Conservation (phyloP, 1,140 invertebrate species). For the Hylyphantes graminicola region DNA sequence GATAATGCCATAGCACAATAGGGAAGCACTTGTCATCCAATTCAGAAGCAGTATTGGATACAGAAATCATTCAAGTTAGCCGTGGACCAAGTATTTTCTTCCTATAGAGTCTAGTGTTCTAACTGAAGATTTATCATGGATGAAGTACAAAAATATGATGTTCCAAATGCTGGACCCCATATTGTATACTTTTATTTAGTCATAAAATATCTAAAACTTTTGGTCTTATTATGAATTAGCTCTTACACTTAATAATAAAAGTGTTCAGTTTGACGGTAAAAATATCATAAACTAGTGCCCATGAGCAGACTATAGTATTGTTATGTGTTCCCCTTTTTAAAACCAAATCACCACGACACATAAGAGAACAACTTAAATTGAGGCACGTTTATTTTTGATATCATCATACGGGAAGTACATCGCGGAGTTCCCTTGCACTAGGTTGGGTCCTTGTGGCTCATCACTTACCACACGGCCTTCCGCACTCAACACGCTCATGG, state of each 20-base stretch:
- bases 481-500: constrained; percentile 15
- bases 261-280: constrained; percentile 13
- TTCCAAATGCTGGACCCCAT: constrained; percentile 50
- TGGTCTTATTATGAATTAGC: constrained; percentile 50
- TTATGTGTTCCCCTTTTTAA: constrained; percentile 1
- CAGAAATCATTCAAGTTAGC: constrained; percentile 24
- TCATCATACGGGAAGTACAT: constrained; percentile 57
- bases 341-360: background rate
- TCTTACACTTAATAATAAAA: constrained; percentile 40
- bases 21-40: constrained; percentile 49
- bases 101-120: background rate
- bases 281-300: constrained; percentile 24
- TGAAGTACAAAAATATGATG: constrained; percentile 53
- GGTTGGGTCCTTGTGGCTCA: constrained; percentile 28
- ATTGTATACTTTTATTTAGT: constrained; percentile 45
- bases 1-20: constrained; percentile 34
- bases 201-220: constrained; percentile 59
- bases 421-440: constrained; percentile 35
- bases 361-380: constrained; percentile 41
- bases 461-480: constrained; percentile 7
- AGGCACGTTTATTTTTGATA: constrained; percentile 57
- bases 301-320: constrained; percentile 5
- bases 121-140: constrained; percentile 6
- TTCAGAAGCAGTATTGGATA: background rate
- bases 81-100: background rate